Percentiles rank a stretch among this genome's conserved stretches.
phyloP scores from a whole-genome alignment of 2,888 invertebrate species.

The Nineta flava region DNA sequence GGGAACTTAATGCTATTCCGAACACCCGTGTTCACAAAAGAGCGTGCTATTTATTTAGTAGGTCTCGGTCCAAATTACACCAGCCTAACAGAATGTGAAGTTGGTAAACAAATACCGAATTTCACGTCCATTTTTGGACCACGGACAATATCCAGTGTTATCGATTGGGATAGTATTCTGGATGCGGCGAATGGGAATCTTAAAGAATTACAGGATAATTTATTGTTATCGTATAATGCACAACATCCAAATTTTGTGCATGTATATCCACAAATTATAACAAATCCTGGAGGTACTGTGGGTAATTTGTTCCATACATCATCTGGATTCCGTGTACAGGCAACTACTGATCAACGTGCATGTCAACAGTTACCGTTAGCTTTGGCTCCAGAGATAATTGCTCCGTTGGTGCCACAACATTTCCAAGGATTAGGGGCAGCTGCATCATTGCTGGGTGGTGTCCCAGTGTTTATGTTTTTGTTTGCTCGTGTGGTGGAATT shows the following conservation, averaged over 20 bases:
- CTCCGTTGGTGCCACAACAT: slow-evolving; percentile 28
- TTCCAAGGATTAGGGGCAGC: slow-evolving; percentile 38
- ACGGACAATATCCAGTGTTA: slow-evolving; percentile 30
- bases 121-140: slow-evolving; percentile 30
- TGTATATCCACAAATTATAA: slow-evolving; percentile 29
- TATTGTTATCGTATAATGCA: slow-evolving; percentile 44
- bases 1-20: slow-evolving; percentile 38
- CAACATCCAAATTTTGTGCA: slow-evolving; percentile 39
- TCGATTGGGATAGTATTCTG: slow-evolving; percentile 45
- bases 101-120: slow-evolving; percentile 32
- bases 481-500: slow-evolving; percentile 57
- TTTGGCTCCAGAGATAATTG: slow-evolving; percentile 16
- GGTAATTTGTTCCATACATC: slow-evolving; percentile 24
- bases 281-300: slow-evolving; percentile 25
- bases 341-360: slow-evolving; percentile 26
- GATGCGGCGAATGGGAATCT: slow-evolving; percentile 33
- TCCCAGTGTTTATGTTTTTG: slow-evolving; percentile 45
- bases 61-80: slow-evolving; percentile 35
- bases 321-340: slow-evolving; percentile 26
- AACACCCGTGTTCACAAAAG: slow-evolving; percentile 33
- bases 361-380: slow-evolving; percentile 9
- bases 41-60: slow-evolving; percentile 36
- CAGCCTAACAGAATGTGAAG: slow-evolving; percentile 30
- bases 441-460: slow-evolving; percentile 41
- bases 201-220: slow-evolving; percentile 40